phyloP scores from a whole-genome alignment of 2,797 vertebrate genomes.

The Clarias pachynema region DNA sequence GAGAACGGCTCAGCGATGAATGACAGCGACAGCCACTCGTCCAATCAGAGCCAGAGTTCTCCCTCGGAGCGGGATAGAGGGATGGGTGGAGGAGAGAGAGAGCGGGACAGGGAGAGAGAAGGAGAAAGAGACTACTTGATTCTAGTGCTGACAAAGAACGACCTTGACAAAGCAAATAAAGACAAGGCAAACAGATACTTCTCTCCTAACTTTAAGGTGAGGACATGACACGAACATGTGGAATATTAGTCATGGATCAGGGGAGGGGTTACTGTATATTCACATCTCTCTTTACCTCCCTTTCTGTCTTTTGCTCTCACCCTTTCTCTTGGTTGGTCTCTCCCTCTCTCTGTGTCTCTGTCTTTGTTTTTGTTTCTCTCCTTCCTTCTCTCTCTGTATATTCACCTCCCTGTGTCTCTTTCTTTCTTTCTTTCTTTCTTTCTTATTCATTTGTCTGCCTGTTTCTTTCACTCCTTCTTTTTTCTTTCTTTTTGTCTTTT shows the following conservation, averaged over 20 bases:
- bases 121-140: constrained; percentile 95
- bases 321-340: background rate
- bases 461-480: background rate
- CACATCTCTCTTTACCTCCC: background rate
- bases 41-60: constrained; percentile 62
- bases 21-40: constrained; percentile 83
- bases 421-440: background rate
- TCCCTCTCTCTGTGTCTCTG: constrained; percentile 8
- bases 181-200: constrained; percentile 99
- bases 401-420: background rate
- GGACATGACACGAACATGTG: background rate
- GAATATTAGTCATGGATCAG: background rate
- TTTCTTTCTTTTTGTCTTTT: no score
- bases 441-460: background rate
- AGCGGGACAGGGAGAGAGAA: constrained; percentile 32
- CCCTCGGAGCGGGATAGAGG: constrained; percentile 47
- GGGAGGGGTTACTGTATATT: background rate
- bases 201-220: constrained; percentile 99
- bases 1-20: constrained; percentile 95
- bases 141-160: constrained; percentile 97
- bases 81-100: constrained; percentile 24
- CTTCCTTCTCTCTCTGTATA: background rate
- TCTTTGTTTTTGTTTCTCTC: constrained; percentile 19
- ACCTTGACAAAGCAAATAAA: constrained; percentile 99
- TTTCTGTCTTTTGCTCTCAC: background rate